Percentiles rank a stretch among this genome's conserved stretches.
phyloP scores from a whole-genome alignment of 2,888 invertebrate genomes.

The Xestia sexstrigata region DNA sequence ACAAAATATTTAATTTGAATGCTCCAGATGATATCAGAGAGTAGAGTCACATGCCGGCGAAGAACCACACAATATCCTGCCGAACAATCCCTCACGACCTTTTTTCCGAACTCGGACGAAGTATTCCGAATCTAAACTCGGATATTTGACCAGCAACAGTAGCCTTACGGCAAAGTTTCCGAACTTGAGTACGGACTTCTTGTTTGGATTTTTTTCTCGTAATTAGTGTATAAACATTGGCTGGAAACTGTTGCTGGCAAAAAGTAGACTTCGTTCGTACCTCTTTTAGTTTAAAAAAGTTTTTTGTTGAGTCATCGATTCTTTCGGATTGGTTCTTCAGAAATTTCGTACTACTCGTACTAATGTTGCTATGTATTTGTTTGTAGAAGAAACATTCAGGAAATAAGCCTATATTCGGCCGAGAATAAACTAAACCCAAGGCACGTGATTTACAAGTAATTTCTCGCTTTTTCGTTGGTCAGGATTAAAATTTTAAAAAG shows the following conservation, averaged over 20 bases:
- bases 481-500: conserved; percentile 14
- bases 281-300: conserved; percentile 51
- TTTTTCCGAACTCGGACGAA: conserved; percentile 55
- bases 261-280: conserved; percentile 50
- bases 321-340: conserved; percentile 53
- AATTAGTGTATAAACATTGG: conserved; percentile 64
- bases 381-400: conserved; percentile 13
- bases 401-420: conserved; percentile 27
- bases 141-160: conserved; percentile 61
- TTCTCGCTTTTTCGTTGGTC: conserved; percentile 7
- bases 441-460: conserved; percentile 40
- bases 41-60: conserved; percentile 37
- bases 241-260: conserved; percentile 48
- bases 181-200: conserved; percentile 59
- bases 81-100: conserved; percentile 54
- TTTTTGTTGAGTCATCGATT: conserved; percentile 49
- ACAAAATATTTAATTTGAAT: conserved; percentile 27
- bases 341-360: conserved; percentile 21
- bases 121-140: conserved; percentile 59
- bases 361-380: conserved; percentile 31
- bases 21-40: conserved; percentile 32
- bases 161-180: conserved; percentile 61
- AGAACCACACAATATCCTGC: conserved; percentile 37
- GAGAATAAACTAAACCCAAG: conserved; percentile 21
- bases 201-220: conserved; percentile 55